Conservation (phyloP, 2,888 invertebrate species). For the Amblyjoppa proteus region DNA sequence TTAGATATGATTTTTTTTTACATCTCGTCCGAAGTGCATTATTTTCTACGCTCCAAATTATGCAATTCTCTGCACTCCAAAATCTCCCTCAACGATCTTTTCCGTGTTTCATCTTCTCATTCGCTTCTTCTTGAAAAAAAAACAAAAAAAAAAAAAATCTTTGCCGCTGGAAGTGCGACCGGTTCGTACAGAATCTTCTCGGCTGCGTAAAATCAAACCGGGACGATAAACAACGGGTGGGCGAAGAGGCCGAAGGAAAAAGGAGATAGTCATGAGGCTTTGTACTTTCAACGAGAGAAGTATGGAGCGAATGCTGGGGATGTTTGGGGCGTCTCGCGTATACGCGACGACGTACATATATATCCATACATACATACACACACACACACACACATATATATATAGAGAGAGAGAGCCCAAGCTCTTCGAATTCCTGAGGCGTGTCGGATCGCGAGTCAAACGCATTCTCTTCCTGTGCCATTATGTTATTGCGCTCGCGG, state of each 20-base stretch:
- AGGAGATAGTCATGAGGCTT: slow-evolving; percentile 67
- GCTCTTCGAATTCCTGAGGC: slow-evolving; percentile 81
- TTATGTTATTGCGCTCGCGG: slow-evolving; percentile 78
- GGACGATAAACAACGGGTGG: slow-evolving; percentile 73
- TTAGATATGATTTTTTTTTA: not conserved
- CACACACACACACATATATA: not conserved
- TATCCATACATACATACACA: not conserved
- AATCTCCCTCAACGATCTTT: not conserved
- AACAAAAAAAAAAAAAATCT: too few relatives aligned
- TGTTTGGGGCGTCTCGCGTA: slow-evolving; percentile 77
- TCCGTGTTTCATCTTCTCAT: not conserved
- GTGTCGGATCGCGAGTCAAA: slow-evolving; percentile 83
- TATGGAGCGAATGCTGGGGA: slow-evolving; percentile 76
- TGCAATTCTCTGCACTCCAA: not conserved
- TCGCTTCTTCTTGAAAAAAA: not conserved
- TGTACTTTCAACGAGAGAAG: slow-evolving; percentile 73
- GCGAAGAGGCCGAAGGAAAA: not conserved
- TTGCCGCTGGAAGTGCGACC: not conserved
- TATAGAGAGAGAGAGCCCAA: slow-evolving; percentile 52
- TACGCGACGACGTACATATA: slow-evolving; percentile 49
- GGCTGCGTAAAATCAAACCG: slow-evolving; percentile 59
- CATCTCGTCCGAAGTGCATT: too few relatives aligned
- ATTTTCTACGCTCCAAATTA: too few relatives aligned
- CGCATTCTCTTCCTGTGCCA: slow-evolving; percentile 82
- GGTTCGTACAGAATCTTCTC: not conserved